These are phyloP conservation scores for Hipposideros armiger DNA, from an alignment of 2,113 vertebrate genomes.

Conservation along the genomic window DNA sequence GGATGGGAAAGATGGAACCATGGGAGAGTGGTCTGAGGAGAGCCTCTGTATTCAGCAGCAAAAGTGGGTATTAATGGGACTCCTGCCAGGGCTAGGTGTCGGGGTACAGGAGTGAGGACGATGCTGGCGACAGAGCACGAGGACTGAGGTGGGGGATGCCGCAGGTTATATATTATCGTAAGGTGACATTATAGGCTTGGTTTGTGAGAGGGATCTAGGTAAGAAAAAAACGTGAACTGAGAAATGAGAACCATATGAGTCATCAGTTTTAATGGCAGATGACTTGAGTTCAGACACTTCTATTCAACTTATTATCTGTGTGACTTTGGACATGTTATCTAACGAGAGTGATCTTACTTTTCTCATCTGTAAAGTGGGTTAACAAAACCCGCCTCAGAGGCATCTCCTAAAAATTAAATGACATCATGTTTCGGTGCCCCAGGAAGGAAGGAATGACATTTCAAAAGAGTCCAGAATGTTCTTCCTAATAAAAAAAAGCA, in stretches of 20 bases:
- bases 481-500: background rate
- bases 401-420: background rate
- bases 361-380: background rate
- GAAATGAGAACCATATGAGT: background rate
- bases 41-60: background rate
- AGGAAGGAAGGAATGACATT: background rate
- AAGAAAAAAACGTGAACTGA: background rate
- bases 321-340: background rate
- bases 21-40: background rate
- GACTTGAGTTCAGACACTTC: background rate
- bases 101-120: rapidly evolving
- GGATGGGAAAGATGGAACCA: too few species aligned
- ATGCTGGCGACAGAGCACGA: too few species aligned
- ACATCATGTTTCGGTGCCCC: background rate
- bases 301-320: background rate
- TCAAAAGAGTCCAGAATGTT: background rate
- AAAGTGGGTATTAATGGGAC: too few species aligned
- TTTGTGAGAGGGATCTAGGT: background rate
- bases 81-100: rapidly evolving
- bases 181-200: background rate
- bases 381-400: background rate
- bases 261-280: background rate
- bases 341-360: background rate
- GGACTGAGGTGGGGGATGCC: background rate
- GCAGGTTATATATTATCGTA: background rate